Evolutionary conservation across 1,140 invertebrate genomes (phyloP).

Genomic region (Drosophila novamexicana): DNA sequence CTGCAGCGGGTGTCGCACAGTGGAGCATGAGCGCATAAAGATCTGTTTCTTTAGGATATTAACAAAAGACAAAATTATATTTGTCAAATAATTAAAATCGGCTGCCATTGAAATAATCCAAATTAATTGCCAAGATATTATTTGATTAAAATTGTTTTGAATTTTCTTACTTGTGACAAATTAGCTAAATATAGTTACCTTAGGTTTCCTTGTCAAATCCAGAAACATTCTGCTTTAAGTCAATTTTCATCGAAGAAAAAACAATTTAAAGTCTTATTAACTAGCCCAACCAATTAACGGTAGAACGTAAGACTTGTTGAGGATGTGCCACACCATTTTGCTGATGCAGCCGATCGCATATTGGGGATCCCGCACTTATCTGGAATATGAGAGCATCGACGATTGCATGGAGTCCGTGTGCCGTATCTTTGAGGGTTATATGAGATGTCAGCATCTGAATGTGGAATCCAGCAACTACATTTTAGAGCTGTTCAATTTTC

Average conservation of each 20-base stretch:
- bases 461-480: neutral
- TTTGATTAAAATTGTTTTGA: too few species aligned
- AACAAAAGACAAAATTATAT: too few species aligned
- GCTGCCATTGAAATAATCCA: too few species aligned
- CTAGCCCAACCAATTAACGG: neutral
- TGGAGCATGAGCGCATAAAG: neutral
- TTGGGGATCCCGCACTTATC: neutral
- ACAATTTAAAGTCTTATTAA: too few species aligned
- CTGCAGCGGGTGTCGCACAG: conserved; percentile 29
- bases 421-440: neutral
- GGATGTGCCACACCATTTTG: neutral
- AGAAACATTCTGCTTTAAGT: neutral
- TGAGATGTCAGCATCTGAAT: neutral
- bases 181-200: neutral
- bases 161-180: too few species aligned
- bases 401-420: conserved; percentile 4
- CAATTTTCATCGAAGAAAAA: neutral
- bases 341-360: neutral
- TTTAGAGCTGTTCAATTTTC: neutral
- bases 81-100: too few species aligned
- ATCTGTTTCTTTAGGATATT: neutral
- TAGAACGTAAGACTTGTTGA: too few species aligned
- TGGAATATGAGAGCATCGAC: neutral
- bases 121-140: too few species aligned
- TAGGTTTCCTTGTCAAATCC: neutral